Percentiles rank a stretch among this genome's conserved stretches.
Evolutionary conservation across 1,140 invertebrate genomes (phyloP).

Genomic region (Thaumetopoea pityocampa): DNA sequence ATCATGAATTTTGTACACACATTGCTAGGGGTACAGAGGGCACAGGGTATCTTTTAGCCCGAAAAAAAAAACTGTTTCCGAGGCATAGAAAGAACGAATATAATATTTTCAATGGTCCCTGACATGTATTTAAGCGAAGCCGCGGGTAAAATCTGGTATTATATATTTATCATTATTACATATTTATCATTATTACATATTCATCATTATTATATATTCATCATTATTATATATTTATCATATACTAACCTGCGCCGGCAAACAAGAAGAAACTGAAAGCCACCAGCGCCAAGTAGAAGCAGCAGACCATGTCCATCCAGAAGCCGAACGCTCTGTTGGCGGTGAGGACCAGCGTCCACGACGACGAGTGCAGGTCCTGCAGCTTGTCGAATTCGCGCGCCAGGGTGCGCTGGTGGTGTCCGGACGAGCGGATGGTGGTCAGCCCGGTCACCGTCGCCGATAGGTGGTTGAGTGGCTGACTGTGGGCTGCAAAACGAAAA

Average conservation of each 20-base stretch:
- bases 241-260: conserved; percentile 38
- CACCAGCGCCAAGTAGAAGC: conserved; percentile 78
- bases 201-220: too few relatives aligned
- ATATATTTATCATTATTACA: too few relatives aligned
- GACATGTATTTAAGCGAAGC: too few relatives aligned
- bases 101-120: too few relatives aligned
- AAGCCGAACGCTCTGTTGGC: conserved; percentile 66
- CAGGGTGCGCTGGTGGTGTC: conserved; percentile 78
- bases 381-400: conserved; percentile 78
- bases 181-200: too few relatives aligned
- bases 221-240: neutral
- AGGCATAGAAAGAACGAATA: too few relatives aligned
- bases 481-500: conserved; percentile 76
- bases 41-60: too few relatives aligned
- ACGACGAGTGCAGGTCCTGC: conserved; percentile 84
- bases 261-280: conserved; percentile 78
- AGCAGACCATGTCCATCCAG: conserved; percentile 82
- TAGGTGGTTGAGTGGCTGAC: conserved; percentile 91
- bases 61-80: too few relatives aligned
- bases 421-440: conserved; percentile 87
- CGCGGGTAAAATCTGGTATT: too few relatives aligned
- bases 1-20: too few relatives aligned
- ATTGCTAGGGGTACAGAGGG: too few relatives aligned
- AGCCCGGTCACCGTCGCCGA: conserved; percentile 87
- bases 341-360: conserved; percentile 82